These are phyloP conservation scores for Argyresthia goedartella DNA, from an alignment of 2,888 invertebrate genomes.

Conservation along the genomic window DNA sequence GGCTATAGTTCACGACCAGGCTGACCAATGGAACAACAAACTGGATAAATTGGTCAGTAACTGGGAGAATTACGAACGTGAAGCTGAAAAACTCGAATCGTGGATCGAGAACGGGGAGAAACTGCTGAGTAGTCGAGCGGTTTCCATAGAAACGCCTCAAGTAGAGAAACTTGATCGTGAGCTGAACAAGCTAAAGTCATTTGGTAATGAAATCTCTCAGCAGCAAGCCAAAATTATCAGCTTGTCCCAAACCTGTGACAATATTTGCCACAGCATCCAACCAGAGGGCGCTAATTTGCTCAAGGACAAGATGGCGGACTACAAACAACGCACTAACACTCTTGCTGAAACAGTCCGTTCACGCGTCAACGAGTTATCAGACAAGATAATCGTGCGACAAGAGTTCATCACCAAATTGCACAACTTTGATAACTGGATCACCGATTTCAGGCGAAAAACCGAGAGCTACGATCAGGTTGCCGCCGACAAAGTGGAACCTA, in stretches of 20 bases:
- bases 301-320: constrained; percentile 79
- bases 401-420: constrained; percentile 85
- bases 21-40: constrained; percentile 83
- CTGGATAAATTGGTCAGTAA: constrained; percentile 82
- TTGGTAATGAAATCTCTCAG: constrained; percentile 87
- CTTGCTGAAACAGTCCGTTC: constrained; percentile 82
- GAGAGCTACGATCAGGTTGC: constrained; percentile 85
- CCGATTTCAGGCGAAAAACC: constrained; percentile 77
- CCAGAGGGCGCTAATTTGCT: constrained; percentile 81
- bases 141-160: constrained; percentile 77
- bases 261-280: constrained; percentile 81
- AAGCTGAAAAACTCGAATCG: constrained; percentile 80
- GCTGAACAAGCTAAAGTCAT: constrained; percentile 81
- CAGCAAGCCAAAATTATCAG: constrained; percentile 87
- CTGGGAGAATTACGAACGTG: constrained; percentile 87
- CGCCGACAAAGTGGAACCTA: constrained; percentile 84
- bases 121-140: constrained; percentile 66
- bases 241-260: constrained; percentile 84
- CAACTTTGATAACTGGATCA: constrained; percentile 86
- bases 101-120: constrained; percentile 82
- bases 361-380: constrained; percentile 84
- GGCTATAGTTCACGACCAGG: constrained; percentile 85
- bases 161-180: constrained; percentile 83
- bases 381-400: constrained; percentile 84
- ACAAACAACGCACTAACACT: constrained; percentile 80